A percentile compares a stretch with the other conserved stretches of the same genome.
Evolutionary conservation across 2,797 vertebrate species (phyloP).

Genomic region (Notoglanidium macrostoma): DNA sequence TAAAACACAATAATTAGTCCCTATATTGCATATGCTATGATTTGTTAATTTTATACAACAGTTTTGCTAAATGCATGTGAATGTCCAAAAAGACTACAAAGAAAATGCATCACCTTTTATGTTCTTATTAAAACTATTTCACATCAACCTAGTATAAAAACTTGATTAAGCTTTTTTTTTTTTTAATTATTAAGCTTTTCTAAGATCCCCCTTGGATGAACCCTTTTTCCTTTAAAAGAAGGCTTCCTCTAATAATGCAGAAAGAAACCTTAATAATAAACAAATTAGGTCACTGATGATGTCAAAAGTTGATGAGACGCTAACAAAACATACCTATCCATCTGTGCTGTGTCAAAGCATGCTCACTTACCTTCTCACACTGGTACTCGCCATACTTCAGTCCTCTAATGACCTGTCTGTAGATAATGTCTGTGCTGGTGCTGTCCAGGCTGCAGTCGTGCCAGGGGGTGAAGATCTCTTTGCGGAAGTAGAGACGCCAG

Average conservation of each 20-base stretch:
- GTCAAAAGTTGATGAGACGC: neutral
- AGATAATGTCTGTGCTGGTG: conserved; percentile 90
- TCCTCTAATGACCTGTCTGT: conserved; percentile 87
- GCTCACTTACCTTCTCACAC: conserved; percentile 79
- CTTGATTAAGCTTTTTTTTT: too few species aligned
- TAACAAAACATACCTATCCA: neutral
- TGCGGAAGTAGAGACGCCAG: conserved; percentile 92
- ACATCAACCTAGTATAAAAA: neutral
- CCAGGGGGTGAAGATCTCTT: conserved; percentile 97
- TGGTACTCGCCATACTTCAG: conserved; percentile 88
- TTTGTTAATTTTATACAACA: neutral
- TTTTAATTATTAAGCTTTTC: neutral
- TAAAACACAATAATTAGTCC: conserved; percentile 8
- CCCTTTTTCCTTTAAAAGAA: neutral
- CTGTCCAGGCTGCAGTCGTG: conserved; percentile 84
- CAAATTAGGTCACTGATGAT: neutral
- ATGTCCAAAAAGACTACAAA: neutral
- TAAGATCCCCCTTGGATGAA: neutral
- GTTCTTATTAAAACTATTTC: neutral
- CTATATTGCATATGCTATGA: neutral
- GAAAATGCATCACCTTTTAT: neutral
- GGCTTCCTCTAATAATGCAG: neutral
- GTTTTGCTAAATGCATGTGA: neutral
- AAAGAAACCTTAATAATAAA: neutral
- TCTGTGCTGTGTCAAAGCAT: neutral